Percentiles rank a stretch among this genome's conserved stretches.
Evolutionary conservation across 2,113 vertebrate genomes (phyloP).

Genomic region (Zosterops lateralis): DNA sequence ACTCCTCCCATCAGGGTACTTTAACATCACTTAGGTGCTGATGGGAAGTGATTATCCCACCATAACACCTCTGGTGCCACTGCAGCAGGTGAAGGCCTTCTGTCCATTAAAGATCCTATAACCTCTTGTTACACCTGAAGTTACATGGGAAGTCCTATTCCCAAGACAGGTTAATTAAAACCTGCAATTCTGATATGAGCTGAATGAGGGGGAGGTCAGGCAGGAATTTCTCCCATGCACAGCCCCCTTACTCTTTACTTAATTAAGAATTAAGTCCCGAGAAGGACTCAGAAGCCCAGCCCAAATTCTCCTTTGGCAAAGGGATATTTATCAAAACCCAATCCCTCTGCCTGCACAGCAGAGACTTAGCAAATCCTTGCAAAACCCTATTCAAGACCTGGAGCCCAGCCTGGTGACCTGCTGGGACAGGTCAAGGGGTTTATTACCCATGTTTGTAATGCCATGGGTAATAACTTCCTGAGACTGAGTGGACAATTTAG

Average conservation of each 20-base stretch:
- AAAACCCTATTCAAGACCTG: not conserved
- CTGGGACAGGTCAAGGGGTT: not conserved
- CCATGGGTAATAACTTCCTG: rapidly evolving
- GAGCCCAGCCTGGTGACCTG: not conserved
- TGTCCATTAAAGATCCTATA: not conserved
- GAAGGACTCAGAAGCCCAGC: not conserved
- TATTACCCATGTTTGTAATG: not conserved
- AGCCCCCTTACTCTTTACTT: not conserved
- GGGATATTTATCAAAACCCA: not conserved
- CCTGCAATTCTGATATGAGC: not conserved
- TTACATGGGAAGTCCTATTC: not conserved
- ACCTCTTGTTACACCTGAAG: not conserved
- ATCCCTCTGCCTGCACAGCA: not conserved
- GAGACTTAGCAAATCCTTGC: rapidly evolving
- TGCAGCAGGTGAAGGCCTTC: not conserved
- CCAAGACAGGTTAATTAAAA: conserved; percentile 32
- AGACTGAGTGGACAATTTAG: not conserved
- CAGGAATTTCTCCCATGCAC: not conserved
- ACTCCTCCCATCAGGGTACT: not conserved
- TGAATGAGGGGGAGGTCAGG: not conserved
- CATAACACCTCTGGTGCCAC: not conserved
- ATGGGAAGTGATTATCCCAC: not conserved
- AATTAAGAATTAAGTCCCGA: not conserved
- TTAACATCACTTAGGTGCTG: not conserved
- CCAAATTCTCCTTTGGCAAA: not conserved